Base-by-base conservation (phyloP, 2,888 invertebrate genomes). In the Acrobasis suavella region DNA sequence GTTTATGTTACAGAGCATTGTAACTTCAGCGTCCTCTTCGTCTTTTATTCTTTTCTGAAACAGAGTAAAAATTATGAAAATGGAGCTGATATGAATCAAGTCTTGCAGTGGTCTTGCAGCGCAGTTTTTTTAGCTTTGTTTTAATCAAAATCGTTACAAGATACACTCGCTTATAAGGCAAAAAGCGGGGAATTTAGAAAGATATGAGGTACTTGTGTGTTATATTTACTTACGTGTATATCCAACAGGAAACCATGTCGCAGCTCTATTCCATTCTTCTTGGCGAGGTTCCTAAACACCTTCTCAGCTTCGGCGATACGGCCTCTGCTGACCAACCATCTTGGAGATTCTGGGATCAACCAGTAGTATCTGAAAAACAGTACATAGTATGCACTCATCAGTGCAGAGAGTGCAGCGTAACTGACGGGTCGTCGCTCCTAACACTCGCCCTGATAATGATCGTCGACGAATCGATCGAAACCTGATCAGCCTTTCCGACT, bases 301-400 rank as follows among this genome's bases (percentile, higher is more conserved):
- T 92, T 93, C 72, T 94, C 94, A 0, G 95, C 95, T 70, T 95
- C 95, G 61, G 94, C 94, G 69, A 95, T 93, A 54, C 94, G 89
- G 32, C 95, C 94, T 72, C 94, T 93, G 32, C 95, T 93, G 8
- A 95, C 93, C 17, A 95, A 83, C 95, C 95, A 95, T 67, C 95
- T 86, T 2, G 95, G 95, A 56, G 95, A 95, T 78, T 95, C 95
- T 9, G 95, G 95, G 68, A 95, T 93, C 50, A 95, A 87, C 94
- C 95, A 95, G 76, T 93, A 94, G 69, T 93, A 94, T 67, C 94
- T 94, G 82, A n/a, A 32, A 2, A 32, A 7, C 7, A 7, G 7
- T 32, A 32, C 2, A 22, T 22, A 1, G 7, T 6, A 32, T 32
- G 7, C 32, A 7, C 32, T 7, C 8, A 32, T 32, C 8, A 22